These are phyloP conservation scores for Pterostichus madidus DNA, from an alignment of 2,888 invertebrate species.

Conservation along the genomic window DNA sequence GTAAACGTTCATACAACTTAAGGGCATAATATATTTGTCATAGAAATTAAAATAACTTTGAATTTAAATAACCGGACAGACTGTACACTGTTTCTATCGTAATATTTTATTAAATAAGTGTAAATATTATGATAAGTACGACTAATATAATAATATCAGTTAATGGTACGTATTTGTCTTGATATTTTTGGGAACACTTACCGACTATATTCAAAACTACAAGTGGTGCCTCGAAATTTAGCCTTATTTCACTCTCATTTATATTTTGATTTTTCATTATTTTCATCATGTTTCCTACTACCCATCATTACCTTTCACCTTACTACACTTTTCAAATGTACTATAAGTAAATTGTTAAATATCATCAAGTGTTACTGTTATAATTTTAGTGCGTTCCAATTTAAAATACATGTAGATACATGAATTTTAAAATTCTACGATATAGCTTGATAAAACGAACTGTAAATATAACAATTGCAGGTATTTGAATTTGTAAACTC, in stretches of 20 bases:
- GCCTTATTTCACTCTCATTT: constrained; percentile 37
- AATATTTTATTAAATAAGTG: constrained; percentile 23
- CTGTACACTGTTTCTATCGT: constrained; percentile 41
- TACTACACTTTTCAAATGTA: not conserved
- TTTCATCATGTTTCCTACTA: not conserved
- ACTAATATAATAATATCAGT: too few species aligned
- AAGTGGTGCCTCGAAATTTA: constrained; percentile 49
- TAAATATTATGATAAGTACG: constrained; percentile 9
- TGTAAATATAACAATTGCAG: not conserved
- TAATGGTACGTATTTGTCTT: constrained; percentile 7
- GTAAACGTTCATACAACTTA: constrained; percentile 45
- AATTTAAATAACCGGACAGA: constrained; percentile 48
- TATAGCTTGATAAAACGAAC: constrained; percentile 14
- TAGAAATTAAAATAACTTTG: constrained; percentile 25
- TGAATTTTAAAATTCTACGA: not conserved
- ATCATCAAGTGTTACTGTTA: constrained; percentile 30
- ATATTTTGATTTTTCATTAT: constrained; percentile 7
- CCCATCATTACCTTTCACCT: not conserved
- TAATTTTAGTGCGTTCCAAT: constrained; percentile 11
- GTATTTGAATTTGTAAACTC: too few species aligned
- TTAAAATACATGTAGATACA: constrained; percentile 22
- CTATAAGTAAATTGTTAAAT: constrained; percentile 22
- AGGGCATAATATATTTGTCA: constrained; percentile 16
- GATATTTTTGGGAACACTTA: constrained; percentile 43
- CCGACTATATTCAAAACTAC: constrained; percentile 48